These are phyloP conservation scores for Agrypnus murinus DNA, from an alignment of 2,888 invertebrate species.

Conservation along the genomic window DNA sequence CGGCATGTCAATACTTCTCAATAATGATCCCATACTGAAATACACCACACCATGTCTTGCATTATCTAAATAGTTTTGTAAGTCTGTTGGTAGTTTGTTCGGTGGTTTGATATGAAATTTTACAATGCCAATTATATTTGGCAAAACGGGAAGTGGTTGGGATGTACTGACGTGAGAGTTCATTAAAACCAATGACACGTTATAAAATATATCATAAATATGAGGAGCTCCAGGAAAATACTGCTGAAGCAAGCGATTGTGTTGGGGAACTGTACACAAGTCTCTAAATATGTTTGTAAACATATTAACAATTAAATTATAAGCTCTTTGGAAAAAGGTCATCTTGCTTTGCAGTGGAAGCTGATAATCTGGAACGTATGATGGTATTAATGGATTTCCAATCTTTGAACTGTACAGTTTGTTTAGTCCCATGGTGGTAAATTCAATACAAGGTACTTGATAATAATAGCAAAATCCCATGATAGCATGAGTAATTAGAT, in stretches of 20 bases:
- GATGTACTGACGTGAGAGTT: constrained; percentile 52
- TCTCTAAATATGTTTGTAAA: constrained; percentile 13
- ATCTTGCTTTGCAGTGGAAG: constrained; percentile 20
- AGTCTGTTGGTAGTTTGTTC: constrained; percentile 54
- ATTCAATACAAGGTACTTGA: constrained; percentile 60
- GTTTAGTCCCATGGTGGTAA: constrained; percentile 66
- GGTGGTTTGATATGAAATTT: constrained; percentile 53
- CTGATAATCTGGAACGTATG: constrained; percentile 71
- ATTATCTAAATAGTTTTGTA: constrained; percentile 70
- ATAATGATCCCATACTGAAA: constrained; percentile 67
- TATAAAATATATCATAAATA: constrained; percentile 50
- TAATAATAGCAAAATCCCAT: constrained; percentile 64
- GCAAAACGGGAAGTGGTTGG: constrained; percentile 49
- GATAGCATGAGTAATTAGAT: constrained; percentile 70
- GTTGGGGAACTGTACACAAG: constrained; percentile 38
- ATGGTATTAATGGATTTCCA: constrained; percentile 70
- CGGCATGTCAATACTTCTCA: constrained; percentile 61
- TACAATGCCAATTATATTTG: constrained; percentile 55
- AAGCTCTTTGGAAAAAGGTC: constrained; percentile 45
- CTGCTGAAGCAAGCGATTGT: constrained; percentile 48
- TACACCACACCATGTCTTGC: constrained; percentile 73
- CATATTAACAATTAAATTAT: constrained; percentile 33
- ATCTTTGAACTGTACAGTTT: constrained; percentile 70
- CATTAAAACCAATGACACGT: constrained; percentile 52
- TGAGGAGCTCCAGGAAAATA: constrained; percentile 51